Base-by-base conservation (phyloP, 2,888 invertebrate genomes). In the Cepaea hortensis region DNA sequence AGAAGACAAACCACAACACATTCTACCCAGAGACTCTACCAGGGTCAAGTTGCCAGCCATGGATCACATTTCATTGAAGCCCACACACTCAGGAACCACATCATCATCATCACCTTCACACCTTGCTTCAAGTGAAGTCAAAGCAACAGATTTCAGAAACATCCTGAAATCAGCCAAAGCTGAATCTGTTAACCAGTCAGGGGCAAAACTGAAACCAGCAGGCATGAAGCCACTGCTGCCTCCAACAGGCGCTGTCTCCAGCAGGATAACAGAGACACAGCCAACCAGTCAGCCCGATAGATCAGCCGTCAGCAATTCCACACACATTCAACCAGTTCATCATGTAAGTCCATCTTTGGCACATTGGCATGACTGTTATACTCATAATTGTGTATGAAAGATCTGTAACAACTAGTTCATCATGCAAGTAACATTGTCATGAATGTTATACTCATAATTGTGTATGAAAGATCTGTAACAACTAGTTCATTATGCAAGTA, bases 41-140 rank as follows among this genome's bases (percentile, higher is more conserved):
- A 62, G n/a, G 65, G 62, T 84, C 61, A 84, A 77, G 48, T 76
- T 84, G 65, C 84, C 84, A n/a, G 11, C n/a, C 3, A n/a, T 84
- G 65, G 77, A 77, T 23, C 75, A 77, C 35, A 9, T 48, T 50
- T 61, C 35, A 3, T 11, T 85, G 20, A 85, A 55, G 20, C 50
- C 55, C 20, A 20, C 61, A n/a, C 20, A 72, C 20, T 55, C 79
- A 50, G 72, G 55, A 20, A 35, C 62, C 62, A 35, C 75, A 9
- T 20, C 20, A 73, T 35, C 84, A 15, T 46, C 84, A 55, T 46
- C 23, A 6, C 15, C 62, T 3, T 75, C 73, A 84, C 75, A 62
- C 4, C 20, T 75, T 23, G 9, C 76, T 5, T 68, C 76, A n/a
- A 84, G 48, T 76, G 77, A 83, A 61, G 50, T 48, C 23, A 20